These are phyloP conservation scores for Elachura formosa DNA, from an alignment of 2,113 vertebrate genomes.

Conservation along the genomic window DNA sequence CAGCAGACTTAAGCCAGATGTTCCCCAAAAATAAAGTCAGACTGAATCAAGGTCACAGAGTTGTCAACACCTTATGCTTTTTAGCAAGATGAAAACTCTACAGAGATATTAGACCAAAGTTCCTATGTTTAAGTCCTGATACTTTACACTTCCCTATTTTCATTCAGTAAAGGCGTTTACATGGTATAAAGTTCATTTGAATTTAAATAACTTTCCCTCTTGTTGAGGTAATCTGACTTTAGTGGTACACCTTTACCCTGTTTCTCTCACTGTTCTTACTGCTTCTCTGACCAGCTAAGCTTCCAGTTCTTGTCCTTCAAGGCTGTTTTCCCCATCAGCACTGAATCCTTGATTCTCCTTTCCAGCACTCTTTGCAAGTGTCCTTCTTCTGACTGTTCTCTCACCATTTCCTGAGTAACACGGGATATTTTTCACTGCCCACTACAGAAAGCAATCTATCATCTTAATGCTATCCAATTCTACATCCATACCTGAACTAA, in stretches of 20 bases:
- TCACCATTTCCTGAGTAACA: neutral
- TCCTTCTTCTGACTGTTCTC: neutral
- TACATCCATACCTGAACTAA: neutral
- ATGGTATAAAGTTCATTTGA: neutral
- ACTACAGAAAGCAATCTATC: neutral
- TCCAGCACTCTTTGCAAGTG: neutral
- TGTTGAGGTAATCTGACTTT: neutral
- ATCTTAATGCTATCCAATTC: neutral
- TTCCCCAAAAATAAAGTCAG: neutral
- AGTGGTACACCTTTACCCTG: neutral
- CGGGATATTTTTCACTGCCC: neutral
- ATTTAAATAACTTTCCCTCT: neutral
- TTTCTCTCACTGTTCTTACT: neutral
- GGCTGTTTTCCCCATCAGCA: neutral
- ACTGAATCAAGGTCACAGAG: neutral
- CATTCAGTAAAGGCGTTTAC: neutral
- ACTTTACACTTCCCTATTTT: neutral
- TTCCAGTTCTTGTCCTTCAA: neutral
- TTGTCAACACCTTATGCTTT: neutral
- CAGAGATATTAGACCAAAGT: neutral
- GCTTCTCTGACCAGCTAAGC: neutral
- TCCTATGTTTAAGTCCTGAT: neutral
- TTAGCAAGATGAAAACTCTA: neutral
- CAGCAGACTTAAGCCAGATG: neutral
- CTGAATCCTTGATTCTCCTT: neutral